Conservation (phyloP, 2,888 invertebrate species). For the Blomia tropicalis region DNA sequence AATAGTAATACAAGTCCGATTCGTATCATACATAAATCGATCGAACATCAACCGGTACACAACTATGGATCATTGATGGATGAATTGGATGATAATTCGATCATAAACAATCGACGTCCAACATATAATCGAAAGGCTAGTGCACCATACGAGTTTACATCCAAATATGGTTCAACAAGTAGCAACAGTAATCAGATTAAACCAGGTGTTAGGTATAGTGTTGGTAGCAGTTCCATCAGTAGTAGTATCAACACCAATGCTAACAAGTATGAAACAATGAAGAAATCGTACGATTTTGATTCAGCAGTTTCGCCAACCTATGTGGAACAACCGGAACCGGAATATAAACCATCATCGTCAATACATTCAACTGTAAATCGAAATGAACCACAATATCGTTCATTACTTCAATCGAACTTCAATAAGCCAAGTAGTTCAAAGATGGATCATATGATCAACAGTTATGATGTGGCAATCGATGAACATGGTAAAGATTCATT, state of each 20-base stretch:
- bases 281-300: neutral
- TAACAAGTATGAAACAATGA: neutral
- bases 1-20: neutral
- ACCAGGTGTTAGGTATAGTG: constrained; percentile 5
- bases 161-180: no score
- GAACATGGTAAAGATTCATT: neutral
- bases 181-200: neutral
- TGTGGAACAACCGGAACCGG: no score
- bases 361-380: neutral
- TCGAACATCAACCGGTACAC: neutral
- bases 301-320: neutral
- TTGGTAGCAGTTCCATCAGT: no score
- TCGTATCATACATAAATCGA: neutral
- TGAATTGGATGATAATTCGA: neutral
- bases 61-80: neutral
- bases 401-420: neutral
- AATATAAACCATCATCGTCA: no score
- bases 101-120: neutral
- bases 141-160: neutral
- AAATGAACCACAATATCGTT: neutral
- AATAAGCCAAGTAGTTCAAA: neutral
- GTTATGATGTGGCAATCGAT: neutral
- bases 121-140: neutral
- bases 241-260: no score
- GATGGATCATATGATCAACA: neutral